A percentile compares a stretch with the other conserved stretches of the same genome.
Evolutionary conservation across 2,113 vertebrate species (phyloP).

Genomic region (Lepisosteus osseus): DNA sequence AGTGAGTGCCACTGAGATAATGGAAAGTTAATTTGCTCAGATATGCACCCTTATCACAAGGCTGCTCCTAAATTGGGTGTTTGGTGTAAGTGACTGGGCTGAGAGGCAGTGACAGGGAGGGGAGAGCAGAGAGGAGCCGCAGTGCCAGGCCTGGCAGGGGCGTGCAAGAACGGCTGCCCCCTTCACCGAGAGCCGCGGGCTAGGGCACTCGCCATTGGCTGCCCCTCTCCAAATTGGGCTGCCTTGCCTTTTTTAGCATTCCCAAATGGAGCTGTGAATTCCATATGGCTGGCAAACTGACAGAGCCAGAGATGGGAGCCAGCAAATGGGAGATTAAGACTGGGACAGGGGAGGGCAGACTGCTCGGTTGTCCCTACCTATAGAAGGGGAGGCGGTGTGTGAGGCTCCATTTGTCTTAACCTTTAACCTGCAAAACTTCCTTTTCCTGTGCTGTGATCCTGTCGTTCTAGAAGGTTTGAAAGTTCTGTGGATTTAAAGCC

Average conservation of each 20-base stretch:
- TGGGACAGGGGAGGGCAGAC: constrained; percentile 43
- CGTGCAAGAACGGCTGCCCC: constrained; percentile 41
- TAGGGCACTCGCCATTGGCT: constrained; percentile 75
- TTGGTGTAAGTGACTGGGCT: constrained; percentile 5
- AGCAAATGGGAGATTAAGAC: constrained; percentile 75
- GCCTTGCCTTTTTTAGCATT: constrained; percentile 89
- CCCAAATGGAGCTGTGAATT: constrained; percentile 80
- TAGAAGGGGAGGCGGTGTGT: too few species aligned
- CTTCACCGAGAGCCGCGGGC: constrained; percentile 63
- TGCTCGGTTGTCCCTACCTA: constrained; percentile 37
- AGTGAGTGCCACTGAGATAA: constrained; percentile 55
- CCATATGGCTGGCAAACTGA: constrained; percentile 77
- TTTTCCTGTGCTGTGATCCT: too few species aligned
- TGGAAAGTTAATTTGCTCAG: constrained; percentile 52
- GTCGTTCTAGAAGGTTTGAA: too few species aligned
- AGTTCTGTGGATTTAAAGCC: too few species aligned
- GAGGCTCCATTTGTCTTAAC: too few species aligned
- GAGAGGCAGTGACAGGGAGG: neutral
- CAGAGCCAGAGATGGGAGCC: constrained; percentile 75
- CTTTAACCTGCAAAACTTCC: too few species aligned
- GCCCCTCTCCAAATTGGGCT: constrained; percentile 80
- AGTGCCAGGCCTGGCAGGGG: constrained; percentile 45
- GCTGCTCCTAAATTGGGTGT: constrained; percentile 23
- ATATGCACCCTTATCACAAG: constrained; percentile 48
- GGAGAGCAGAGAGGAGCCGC: constrained; percentile 7